Base-by-base conservation (phyloP, 2,113 vertebrate genomes). In the Clinocottus analis region DNA sequence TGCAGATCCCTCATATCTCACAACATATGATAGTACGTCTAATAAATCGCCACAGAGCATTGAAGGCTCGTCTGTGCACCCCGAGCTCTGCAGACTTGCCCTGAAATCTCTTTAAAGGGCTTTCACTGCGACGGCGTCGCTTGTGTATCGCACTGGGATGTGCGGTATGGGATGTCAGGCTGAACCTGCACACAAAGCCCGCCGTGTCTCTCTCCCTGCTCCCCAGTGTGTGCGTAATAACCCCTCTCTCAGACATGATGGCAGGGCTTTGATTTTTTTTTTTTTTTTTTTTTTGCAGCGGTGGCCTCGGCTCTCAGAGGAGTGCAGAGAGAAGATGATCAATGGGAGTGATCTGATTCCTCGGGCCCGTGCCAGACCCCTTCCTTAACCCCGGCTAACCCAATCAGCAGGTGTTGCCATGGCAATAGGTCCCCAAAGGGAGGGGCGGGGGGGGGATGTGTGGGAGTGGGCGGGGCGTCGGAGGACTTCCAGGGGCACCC, bases 311-410 rank as follows among this genome's bases (percentile, higher is more conserved):
- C 75, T 88, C 89, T 92, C 85, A 74, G 82, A 53, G 75, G 87
- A 80, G 83, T 17, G 31, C 51, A 59, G 27, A 70, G 73, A 60
- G 82, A 76, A 59, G 59, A 91, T 92, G 92, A 94, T 94, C 91
- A 92, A 93, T 93, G 91, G 79, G 82, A 90, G 85, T 90, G 90
- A 93, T 93, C 91, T 69, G 90, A 91, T 93, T 93, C 88, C 90
- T 87, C 77, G 47, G 75, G 82, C 87, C 91, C 66, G 16, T 74
- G 89, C 87, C 90, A 85, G 92, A 16, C 90, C 90, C 89, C 87
- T 86, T 80, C 88, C 90, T 93, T n/a, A n/a, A 91, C 90, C 91
- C 91, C 76, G 58, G 74, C 86, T 93, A 94, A 93, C 90, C 87
- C 88, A 90, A 93, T 93, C 88, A 84, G 90, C 72, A 66, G 33